Conservation (phyloP, 2,797 vertebrate genomes). For the Falco columbarius region DNA sequence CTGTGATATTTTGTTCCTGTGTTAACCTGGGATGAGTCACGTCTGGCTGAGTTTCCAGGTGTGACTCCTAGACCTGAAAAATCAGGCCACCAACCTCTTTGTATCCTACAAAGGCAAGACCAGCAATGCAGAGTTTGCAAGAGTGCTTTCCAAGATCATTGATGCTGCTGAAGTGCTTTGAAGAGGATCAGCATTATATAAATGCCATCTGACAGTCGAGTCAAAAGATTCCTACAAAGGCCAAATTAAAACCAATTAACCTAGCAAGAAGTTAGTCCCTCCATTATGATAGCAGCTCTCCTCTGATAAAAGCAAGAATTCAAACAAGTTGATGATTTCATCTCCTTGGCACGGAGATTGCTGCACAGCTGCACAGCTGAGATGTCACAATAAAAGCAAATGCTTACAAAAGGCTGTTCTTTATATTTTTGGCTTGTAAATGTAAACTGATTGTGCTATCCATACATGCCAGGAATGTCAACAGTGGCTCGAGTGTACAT, state of each 20-base stretch:
- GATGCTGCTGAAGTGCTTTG: not conserved
- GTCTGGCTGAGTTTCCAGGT: not conserved
- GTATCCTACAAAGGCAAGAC: not conserved
- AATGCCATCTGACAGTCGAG: not conserved
- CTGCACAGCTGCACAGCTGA: slow-evolving; percentile 26
- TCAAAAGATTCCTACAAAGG: not conserved
- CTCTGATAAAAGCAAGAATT: slow-evolving; percentile 34
- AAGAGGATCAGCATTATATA: not conserved
- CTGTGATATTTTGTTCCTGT: not conserved
- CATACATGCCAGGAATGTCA: not conserved
- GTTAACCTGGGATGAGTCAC: not conserved
- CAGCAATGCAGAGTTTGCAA: accelerated
- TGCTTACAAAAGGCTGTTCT: not conserved
- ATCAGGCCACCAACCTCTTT: not conserved
- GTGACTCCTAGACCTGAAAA: not conserved
- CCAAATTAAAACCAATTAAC: not conserved
- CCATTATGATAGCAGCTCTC: slow-evolving; percentile 10
- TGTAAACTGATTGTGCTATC: not conserved
- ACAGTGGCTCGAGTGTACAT: not conserved
- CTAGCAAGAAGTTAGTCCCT: not conserved
- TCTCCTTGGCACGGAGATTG: slow-evolving; percentile 10
- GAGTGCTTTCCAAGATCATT: not conserved
- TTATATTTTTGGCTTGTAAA: not conserved
- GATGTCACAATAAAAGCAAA: slow-evolving; percentile 22
- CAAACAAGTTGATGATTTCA: slow-evolving; percentile 8